A percentile compares a stretch with the other conserved stretches of the same genome.
These are phyloP conservation scores for Eleginops maclovinus DNA, from an alignment of 2,113 vertebrate genomes.

Conservation along the genomic window DNA sequence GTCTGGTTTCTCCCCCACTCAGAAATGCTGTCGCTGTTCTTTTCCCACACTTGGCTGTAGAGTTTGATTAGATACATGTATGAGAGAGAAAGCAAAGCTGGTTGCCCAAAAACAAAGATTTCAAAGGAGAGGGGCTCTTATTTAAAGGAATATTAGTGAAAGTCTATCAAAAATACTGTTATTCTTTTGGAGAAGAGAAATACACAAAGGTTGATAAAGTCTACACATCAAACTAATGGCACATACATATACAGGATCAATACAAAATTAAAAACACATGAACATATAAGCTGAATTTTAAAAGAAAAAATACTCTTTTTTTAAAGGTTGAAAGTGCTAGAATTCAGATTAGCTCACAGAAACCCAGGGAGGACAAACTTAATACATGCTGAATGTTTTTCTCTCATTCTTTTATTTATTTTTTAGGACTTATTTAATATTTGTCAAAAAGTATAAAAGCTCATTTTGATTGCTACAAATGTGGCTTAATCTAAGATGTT, in stretches of 20 bases:
- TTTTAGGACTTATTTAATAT: slow-evolving; percentile 44
- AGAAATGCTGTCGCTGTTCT: slow-evolving; percentile 35
- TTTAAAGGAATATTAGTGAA: slow-evolving; percentile 79
- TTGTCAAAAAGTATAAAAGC: slow-evolving; percentile 63
- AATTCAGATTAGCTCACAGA: slow-evolving; percentile 88
- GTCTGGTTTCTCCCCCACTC: slow-evolving; percentile 1
- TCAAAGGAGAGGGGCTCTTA: slow-evolving; percentile 36
- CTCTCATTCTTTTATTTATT: neutral
- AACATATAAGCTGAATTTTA: slow-evolving; percentile 84
- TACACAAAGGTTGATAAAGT: slow-evolving; percentile 82
- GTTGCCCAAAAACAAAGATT: slow-evolving; percentile 26
- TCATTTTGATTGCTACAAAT: slow-evolving; percentile 76
- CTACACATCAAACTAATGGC: slow-evolving; percentile 86
- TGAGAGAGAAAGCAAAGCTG: slow-evolving; percentile 53
- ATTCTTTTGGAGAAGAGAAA: slow-evolving; percentile 83
- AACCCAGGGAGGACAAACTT: slow-evolving; percentile 88
- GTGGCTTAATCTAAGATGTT: slow-evolving; percentile 53
- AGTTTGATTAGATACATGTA: slow-evolving; percentile 45
- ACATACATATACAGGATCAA: slow-evolving; percentile 85
- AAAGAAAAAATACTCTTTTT: slow-evolving; percentile 82
- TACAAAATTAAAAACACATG: slow-evolving; percentile 84
- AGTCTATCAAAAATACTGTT: slow-evolving; percentile 87
- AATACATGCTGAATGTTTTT: slow-evolving; percentile 76
- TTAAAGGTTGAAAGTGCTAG: slow-evolving; percentile 89
- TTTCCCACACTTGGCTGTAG: slow-evolving; percentile 48